phyloP scores from a whole-genome alignment of 2,888 invertebrate species.

The Tridacna crocea region DNA sequence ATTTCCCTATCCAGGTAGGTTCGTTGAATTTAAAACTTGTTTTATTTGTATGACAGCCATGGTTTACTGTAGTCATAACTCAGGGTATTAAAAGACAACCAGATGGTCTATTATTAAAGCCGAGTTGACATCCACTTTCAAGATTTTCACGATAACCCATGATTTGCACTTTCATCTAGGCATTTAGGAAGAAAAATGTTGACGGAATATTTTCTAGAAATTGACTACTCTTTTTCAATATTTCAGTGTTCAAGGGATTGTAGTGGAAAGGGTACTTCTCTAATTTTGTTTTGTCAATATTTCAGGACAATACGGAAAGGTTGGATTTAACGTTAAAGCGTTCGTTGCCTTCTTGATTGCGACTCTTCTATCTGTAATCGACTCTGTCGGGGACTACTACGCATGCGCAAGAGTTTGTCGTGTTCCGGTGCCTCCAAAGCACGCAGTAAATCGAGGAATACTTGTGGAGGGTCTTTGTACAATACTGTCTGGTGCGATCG shows the following conservation, averaged over 20 bases:
- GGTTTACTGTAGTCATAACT: too few relatives aligned
- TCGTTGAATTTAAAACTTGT: neutral
- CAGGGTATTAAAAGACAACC: too few relatives aligned
- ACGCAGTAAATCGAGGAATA: slow-evolving; percentile 91
- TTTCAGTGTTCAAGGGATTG: too few relatives aligned
- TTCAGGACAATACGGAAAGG: slow-evolving; percentile 71
- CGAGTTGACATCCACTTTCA: too few relatives aligned
- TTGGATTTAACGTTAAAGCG: slow-evolving; percentile 61
- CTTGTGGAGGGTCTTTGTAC: slow-evolving; percentile 92
- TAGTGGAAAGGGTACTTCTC: too few relatives aligned
- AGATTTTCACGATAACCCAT: neutral
- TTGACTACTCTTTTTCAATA: too few relatives aligned
- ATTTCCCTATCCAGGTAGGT: slow-evolving; percentile 86
- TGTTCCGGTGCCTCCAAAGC: slow-evolving; percentile 92
- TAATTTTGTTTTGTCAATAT: neutral
- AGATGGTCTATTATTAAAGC: too few relatives aligned
- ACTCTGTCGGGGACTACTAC: slow-evolving; percentile 87
- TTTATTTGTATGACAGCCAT: too few relatives aligned
- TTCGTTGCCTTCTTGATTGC: slow-evolving; percentile 70
- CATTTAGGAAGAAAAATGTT: too few relatives aligned
- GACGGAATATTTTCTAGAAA: too few relatives aligned
- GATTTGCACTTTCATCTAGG: too few relatives aligned
- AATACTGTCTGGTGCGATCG: slow-evolving; percentile 92
- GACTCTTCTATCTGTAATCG: slow-evolving; percentile 72
- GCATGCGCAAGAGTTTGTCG: slow-evolving; percentile 86